Evolutionary conservation across 1,140 invertebrate genomes (phyloP), one percentile per base, ranked within the genome.

Genomic region (Ectropis grisescens): DNA sequence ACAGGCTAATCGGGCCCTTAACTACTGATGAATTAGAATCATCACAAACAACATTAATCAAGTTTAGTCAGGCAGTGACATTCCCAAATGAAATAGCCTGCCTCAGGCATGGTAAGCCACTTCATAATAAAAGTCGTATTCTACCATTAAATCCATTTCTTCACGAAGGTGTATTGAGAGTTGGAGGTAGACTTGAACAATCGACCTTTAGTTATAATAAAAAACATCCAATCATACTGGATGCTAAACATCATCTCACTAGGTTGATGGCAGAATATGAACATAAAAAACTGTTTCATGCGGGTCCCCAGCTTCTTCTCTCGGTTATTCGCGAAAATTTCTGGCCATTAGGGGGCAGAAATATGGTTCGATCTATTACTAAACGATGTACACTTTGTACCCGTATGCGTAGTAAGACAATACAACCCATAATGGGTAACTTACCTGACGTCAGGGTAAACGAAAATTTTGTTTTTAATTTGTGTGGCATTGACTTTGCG

Each of bases 401-500:
- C 4, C 34, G 37, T 8, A 13, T 33, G 8, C 29, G 24, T 11
- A 33, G 33, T 3, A 33, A 35, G 9, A 23, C 35, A n/a, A 29
- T 47, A n/a, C 10, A 41, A n/a, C 44, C 44, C 1, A 23, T 41
- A 11, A 41, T 47, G 37, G 34, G 44, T 4, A 25, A 37, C 16
- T 30, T 47, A 27, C 44, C 38, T 9, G 10, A 16, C 2, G 16
- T 2, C 2, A 26, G 44, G n/a, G 23, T 24, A 1, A 22, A 3
- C 6, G 1, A 33, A 6, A 22, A 2, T 22, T 34, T 47, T 4
- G 41, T 46, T 11, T 59, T 59, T 16, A 13, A 29, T 8, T 23
- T 34, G 9, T 15, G 24, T 10, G 56, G 47, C 9, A 29, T 53
- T 9, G 49, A 62, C 31, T 66, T 52, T 29, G 55, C 49, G 7